phyloP scores from a whole-genome alignment of 2,113 vertebrate species.

The Passer domesticus region DNA sequence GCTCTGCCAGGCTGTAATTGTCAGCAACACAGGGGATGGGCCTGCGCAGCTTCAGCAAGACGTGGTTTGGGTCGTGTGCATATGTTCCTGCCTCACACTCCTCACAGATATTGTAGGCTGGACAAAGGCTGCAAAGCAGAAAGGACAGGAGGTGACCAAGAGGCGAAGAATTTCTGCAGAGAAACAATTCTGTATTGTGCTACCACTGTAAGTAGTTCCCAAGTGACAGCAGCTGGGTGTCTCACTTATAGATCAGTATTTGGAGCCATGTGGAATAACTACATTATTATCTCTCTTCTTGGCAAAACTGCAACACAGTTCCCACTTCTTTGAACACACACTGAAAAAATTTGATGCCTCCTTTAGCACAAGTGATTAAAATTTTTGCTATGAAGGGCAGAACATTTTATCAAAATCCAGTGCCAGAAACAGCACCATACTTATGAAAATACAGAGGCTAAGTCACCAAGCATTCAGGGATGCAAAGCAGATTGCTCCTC shows the following conservation, averaged over 20 bases:
- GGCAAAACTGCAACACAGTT: background rate
- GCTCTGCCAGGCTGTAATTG: conserved; percentile 12
- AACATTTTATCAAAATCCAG: background rate
- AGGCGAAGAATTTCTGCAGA: background rate
- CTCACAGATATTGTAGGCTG: conserved; percentile 87
- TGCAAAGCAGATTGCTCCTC: background rate
- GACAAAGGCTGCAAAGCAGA: conserved; percentile 81
- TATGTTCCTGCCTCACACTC: conserved; percentile 89
- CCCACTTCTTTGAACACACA: background rate
- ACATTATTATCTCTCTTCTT: background rate
- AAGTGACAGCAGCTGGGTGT: background rate
- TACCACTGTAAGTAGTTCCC: background rate
- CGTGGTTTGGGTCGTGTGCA: conserved; percentile 86
- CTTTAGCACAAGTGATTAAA: background rate
- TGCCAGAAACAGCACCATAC: background rate
- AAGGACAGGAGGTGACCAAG: background rate
- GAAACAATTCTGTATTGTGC: background rate
- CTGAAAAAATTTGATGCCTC: fast-evolving
- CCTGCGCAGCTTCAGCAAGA: conserved; percentile 88
- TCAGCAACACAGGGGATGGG: conserved; percentile 63
- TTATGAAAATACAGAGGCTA: background rate
- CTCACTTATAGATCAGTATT: background rate
- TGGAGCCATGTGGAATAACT: background rate
- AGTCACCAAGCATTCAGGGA: background rate
- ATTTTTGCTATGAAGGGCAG: background rate